Base-by-base conservation (phyloP, 2,113 vertebrate genomes). In the Sula dactylatra region DNA sequence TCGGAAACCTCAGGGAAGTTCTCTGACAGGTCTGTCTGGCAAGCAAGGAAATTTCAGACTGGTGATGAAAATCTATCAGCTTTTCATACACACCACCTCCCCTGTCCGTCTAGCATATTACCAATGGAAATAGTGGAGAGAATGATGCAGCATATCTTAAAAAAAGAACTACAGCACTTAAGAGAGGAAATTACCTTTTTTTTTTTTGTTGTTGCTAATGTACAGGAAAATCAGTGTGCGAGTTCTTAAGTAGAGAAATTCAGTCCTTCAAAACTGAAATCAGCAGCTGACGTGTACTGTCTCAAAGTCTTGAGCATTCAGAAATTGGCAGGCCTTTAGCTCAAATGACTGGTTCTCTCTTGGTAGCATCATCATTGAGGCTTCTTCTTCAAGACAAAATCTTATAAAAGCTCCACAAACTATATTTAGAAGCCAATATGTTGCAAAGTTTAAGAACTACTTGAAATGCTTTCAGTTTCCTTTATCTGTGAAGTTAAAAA, bases 401-500 rank as follows among this genome's bases (percentile, higher is more conserved):
- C 29, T 84, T 38, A 29, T 8, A 79, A 86, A 93, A 91, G 32
- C 29, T 65, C 27, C 47, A 25, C 54, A 72, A 91, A 61, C 45
- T 89, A 49, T 77, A 88, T 64, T 93, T 84, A 85, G 67, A 94
- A 91, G 55, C 22, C 31, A 86, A 9, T 62, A 80, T 49, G 20
- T 82, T 89, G 42, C 44, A 77, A 76, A 82, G 54, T 47, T 79
- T 82, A 94, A 85, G 79, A 65, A 88, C 78, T 86, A 88, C 56
- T 90, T 54, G 71, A 86, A 93, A 79, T 92, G 36, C 69, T 91
- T 97, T 93, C 86, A 77, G 86, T 97, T 93, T 94, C 82, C n/a
- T 89, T 82, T 86, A 94, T 88, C 45, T 94, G 52, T 85, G 89
- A 92, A 70, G 65, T 58, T 70, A 26, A 56, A 82, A 85, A 72